Evolutionary conservation across 2,888 invertebrate genomes (phyloP), one percentile per base, ranked within the genome.

Genomic region (Bugula neritina): DNA sequence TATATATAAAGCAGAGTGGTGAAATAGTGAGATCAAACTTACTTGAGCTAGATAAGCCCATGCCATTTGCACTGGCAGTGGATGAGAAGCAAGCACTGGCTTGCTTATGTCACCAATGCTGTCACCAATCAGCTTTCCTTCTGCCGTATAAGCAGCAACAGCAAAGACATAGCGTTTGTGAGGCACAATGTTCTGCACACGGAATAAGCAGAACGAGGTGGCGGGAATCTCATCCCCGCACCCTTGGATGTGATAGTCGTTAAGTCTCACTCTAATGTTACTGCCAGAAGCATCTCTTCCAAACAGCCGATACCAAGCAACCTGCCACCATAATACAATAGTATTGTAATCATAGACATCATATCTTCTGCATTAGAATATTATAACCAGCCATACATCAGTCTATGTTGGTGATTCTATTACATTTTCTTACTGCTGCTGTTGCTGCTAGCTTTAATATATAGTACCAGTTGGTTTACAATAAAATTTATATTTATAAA

Each of bases 261-360:
- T 82, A n/a, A 82, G 77, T 57, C 84, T 76, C 35, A 80, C 83
- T 75, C 81, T 84, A 35, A 80, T 78, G 75, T 83, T 83, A 72
- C 79, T 79, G 1, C 80, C 81, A 70, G 79, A 74, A 1, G 81
- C 78, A 71, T 77, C 75, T 27, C 81, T 76, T 21, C 79, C 81
- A 77, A 83, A 84, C 29, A 84, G 75, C 21, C 82, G 75, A 74
- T 83, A 84, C 81, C 82, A 84, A 1, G 80, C 80, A 55, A 84
- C 81, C 83, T 83, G 74, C 13, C 72, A 72, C 17, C 43, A 43
- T 43, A 43, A n/a, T n/a, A n/a, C n/a, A n/a, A n/a, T n/a, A n/a
- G n/a, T n/a, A n/a, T n/a, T n/a, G n/a, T n/a, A n/a, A n/a, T n/a
- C n/a, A n/a, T n/a, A n/a, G n/a, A n/a, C n/a, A n/a, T n/a, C n/a